Conservation (phyloP, 2,797 vertebrate genomes). For the Urophycis tenuis region DNA sequence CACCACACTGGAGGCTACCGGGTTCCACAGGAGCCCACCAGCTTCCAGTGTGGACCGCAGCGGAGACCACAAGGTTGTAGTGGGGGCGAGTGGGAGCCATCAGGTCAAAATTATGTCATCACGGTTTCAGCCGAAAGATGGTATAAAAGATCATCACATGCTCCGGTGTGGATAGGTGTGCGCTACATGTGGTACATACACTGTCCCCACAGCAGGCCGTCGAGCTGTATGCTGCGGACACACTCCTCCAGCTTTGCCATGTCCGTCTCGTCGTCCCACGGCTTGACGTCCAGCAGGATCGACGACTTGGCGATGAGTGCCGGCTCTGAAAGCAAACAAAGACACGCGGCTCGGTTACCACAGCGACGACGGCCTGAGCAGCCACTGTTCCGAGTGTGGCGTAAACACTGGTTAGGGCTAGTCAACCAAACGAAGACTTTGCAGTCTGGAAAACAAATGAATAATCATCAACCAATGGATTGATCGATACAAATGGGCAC, state of each 20-base stretch:
- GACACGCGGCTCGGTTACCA: neutral
- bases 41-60: no score
- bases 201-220: slow-evolving; percentile 92
- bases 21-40: no score
- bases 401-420: no score
- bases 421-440: no score
- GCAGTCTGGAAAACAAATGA: no score
- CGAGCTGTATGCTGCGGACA: slow-evolving; percentile 84
- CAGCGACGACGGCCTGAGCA: neutral
- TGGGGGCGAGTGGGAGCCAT: no score
- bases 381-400: no score
- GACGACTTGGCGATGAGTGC: slow-evolving; percentile 89
- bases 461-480: no score
- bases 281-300: slow-evolving; percentile 86
- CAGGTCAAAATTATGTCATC: slow-evolving; percentile 47
- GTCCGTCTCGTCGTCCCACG: slow-evolving; percentile 94
- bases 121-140: slow-evolving; percentile 82
- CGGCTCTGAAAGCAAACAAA: slow-evolving; percentile 69
- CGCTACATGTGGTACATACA: slow-evolving; percentile 72
- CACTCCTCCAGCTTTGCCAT: slow-evolving; percentile 92
- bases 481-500: no score
- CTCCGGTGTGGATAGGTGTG: slow-evolving; percentile 16
- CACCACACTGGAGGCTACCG: neutral
- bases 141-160: slow-evolving; percentile 76
- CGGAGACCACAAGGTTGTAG: no score